Evolutionary conservation across 2,113 vertebrate species (phyloP).

Genomic region (Eleginops maclovinus): DNA sequence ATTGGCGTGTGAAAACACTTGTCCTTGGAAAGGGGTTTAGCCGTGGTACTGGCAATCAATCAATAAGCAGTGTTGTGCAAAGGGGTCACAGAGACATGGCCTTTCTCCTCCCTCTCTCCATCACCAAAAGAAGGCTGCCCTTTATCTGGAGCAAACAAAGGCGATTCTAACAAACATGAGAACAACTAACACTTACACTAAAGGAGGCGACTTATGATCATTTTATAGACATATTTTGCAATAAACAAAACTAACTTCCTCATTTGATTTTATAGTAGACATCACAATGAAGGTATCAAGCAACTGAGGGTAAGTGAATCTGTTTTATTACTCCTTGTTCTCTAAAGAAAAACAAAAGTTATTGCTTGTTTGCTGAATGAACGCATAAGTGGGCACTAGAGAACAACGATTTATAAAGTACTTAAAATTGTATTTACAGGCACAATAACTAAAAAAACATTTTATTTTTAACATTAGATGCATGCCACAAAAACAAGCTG

Average conservation of each 20-base stretch:
- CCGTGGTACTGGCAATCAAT: constrained; percentile 71
- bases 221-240: background rate
- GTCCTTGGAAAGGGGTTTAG: constrained; percentile 73
- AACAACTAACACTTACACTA: background rate
- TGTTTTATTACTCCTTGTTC: background rate
- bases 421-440: background rate
- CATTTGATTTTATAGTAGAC: background rate
- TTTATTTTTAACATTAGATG: background rate
- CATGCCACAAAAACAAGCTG: background rate
- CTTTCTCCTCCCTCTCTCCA: constrained; percentile 15
- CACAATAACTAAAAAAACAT: background rate
- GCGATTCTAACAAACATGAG: constrained; percentile 21
- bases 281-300: background rate
- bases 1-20: constrained; percentile 56
- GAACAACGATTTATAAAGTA: background rate
- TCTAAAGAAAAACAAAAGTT: background rate
- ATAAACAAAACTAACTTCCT: background rate
- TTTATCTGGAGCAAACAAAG: constrained; percentile 32
- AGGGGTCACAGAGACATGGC: constrained; percentile 62
- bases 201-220: background rate
- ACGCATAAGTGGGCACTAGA: background rate
- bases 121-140: constrained; percentile 37
- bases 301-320: background rate
- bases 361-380: constrained; percentile 1
- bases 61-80: constrained; percentile 68